These are phyloP conservation scores for Anguilla marmorata DNA, from an alignment of 2,797 vertebrate species.

Conservation along the genomic window DNA sequence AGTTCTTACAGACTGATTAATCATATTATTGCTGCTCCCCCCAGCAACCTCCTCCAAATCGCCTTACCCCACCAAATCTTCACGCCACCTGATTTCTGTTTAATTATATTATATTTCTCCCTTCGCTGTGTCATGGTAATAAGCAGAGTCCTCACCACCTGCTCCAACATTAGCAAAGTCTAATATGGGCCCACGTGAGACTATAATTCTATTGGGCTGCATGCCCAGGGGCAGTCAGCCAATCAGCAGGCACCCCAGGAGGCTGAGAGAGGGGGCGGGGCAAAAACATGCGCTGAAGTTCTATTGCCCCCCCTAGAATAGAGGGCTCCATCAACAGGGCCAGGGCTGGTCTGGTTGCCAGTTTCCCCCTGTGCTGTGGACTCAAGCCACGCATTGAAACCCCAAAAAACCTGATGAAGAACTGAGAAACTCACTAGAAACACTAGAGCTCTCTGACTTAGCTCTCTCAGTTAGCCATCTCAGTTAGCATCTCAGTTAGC, in stretches of 20 bases:
- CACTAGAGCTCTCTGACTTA: constrained; percentile 59
- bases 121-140: constrained; percentile 83
- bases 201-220: constrained; percentile 72
- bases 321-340: constrained; percentile 70
- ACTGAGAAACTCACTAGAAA: constrained; percentile 67
- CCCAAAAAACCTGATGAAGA: constrained; percentile 63
- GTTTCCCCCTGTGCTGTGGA: constrained; percentile 47
- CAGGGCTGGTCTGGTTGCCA: constrained; percentile 59
- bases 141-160: constrained; percentile 77
- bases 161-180: constrained; percentile 81
- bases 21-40: constrained; percentile 76
- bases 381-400: constrained; percentile 48
- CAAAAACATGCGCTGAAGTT: constrained; percentile 69
- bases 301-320: constrained; percentile 74
- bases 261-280: constrained; percentile 59
- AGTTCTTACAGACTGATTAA: constrained; percentile 71
- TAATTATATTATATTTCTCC: constrained; percentile 82
- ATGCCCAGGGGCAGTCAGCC: constrained; percentile 72
- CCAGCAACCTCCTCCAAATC: constrained; percentile 71
- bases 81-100: constrained; percentile 83
- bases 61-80: constrained; percentile 72
- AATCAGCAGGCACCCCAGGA: constrained; percentile 71
- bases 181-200: constrained; percentile 78
- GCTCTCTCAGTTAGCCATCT: no score
- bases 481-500: no score